phyloP scores from a whole-genome alignment of 2,113 vertebrate species.

The Leptobrachium ailaonicum region DNA sequence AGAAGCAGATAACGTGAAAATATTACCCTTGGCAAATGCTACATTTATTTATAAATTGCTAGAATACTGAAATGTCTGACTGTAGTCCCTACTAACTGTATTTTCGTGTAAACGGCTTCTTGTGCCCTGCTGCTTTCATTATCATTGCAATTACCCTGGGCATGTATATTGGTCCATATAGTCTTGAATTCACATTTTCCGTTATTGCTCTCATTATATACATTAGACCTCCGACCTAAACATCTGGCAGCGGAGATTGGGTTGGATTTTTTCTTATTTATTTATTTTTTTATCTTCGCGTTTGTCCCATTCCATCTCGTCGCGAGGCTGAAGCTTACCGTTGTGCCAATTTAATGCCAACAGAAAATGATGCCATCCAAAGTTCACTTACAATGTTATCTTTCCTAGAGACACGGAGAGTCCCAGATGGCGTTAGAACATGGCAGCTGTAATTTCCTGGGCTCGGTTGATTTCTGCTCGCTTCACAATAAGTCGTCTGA shows the following conservation, averaged over 20 bases:
- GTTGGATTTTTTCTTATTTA: not conserved
- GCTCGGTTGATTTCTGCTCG: slow-evolving; percentile 19
- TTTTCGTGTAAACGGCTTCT: not conserved
- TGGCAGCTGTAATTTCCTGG: slow-evolving; percentile 47
- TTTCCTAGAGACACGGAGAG: slow-evolving; percentile 5
- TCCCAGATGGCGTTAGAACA: slow-evolving; percentile 41
- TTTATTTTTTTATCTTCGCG: not conserved
- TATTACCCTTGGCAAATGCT: not conserved
- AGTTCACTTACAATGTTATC: slow-evolving; percentile 26
- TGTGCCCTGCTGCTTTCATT: slow-evolving; percentile 12
- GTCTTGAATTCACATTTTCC: not conserved
- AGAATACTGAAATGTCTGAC: not conserved
- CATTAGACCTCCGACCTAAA: slow-evolving; percentile 29
- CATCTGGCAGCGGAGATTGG: slow-evolving; percentile 46
- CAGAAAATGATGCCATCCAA: slow-evolving; percentile 29
- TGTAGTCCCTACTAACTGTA: not conserved
- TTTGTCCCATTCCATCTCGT: slow-evolving; percentile 43
- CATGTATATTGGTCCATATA: slow-evolving; percentile 21
- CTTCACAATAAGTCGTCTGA: slow-evolving; percentile 28
- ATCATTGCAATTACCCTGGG: slow-evolving; percentile 13
- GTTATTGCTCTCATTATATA: slow-evolving; percentile 23
- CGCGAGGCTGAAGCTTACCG: slow-evolving; percentile 36
- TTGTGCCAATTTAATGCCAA: slow-evolving; percentile 40
- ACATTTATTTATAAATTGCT: not conserved
- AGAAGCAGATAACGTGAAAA: not conserved